Base-by-base conservation (phyloP, 2,797 vertebrate genomes). In the Oreochromis grahami region DNA sequence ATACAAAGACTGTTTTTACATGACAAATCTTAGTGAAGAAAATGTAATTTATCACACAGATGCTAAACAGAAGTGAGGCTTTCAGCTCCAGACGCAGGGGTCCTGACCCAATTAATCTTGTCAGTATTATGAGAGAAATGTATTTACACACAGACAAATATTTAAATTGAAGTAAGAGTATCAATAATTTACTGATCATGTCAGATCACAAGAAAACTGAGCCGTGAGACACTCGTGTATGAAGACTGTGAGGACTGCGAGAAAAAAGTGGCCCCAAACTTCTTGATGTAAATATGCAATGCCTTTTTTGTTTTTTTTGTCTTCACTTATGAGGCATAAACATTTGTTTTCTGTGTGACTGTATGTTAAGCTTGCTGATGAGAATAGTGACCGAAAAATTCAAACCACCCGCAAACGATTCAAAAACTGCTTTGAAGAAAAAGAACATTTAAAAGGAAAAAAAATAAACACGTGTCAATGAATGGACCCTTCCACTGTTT, bases 211-310 rank as follows among this genome's bases (percentile, higher is more conserved):
- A 90, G 85, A 82, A 91, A 95, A 93, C 94, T 95, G 95, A 96
- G 94, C 95, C 93, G 93, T 91, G 90, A 92, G 90, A 92, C 90
- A 85, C 91, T 92, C 79, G 34, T 86, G 88, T 91, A 26, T 78
- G 84, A 89, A 82, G 88, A 90, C 87, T 91, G 92, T 89, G 91
- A 88, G 90, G 86, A 91, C 86, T 84, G 88, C 83, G 77, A 29
- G 83, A 80, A 52, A 81, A 78, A 17, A 79, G 85, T 89, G 41
- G 56, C 85, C 88, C 90, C 34, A 43, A 91, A 86, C 84, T 89
- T 88, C 80, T 85, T 91, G 87, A 90, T 95, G 95, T 96, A 95
- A 92, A 95, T 95, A 96, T 96, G 95, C 95, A 96, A 96, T 91
- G 90, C 88, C 93, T 93, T 94, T 87, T 68, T 63, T 45, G 15